phyloP scores from a whole-genome alignment of 2,797 vertebrate genomes.

The Xenentodon cancila region DNA sequence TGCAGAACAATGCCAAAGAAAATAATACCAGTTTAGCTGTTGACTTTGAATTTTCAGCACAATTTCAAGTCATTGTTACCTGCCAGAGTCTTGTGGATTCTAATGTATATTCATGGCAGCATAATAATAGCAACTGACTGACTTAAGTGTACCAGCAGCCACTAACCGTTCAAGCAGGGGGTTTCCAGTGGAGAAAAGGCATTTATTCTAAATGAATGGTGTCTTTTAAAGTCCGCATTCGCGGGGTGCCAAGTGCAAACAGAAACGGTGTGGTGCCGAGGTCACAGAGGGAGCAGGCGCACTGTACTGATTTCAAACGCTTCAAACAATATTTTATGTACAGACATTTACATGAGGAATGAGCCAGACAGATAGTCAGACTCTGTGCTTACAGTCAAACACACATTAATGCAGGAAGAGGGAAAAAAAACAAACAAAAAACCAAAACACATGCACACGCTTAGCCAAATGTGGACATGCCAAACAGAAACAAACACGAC shows the following conservation, averaged over 20 bases:
- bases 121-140: constrained; percentile 36
- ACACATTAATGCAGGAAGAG: neutral
- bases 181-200: constrained; percentile 39
- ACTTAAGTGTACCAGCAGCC: constrained; percentile 44
- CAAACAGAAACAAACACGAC: constrained; percentile 73
- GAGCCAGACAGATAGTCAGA: constrained; percentile 15
- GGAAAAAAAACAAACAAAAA: neutral
- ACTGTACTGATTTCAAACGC: constrained; percentile 30
- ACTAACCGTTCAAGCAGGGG: constrained; percentile 14
- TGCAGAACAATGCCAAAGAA: neutral
- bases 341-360: constrained; percentile 22
- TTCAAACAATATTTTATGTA: constrained; percentile 32
- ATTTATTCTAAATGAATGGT: constrained; percentile 55
- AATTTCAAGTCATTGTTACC: constrained; percentile 37
- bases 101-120: constrained; percentile 25
- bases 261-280: constrained; percentile 40
- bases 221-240: constrained; percentile 43
- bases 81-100: constrained; percentile 26
- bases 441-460: constrained; percentile 30
- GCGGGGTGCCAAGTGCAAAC: constrained; percentile 45
- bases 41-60: constrained; percentile 19
- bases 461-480: constrained; percentile 70
- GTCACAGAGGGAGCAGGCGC: constrained; percentile 29
- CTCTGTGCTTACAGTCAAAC: constrained; percentile 12
- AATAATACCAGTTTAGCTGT: constrained; percentile 4